Percentiles rank a stretch among this genome's conserved stretches.
These are phyloP conservation scores for Listronotus bonariensis DNA, from an alignment of 1,140 invertebrate genomes.

Conservation along the genomic window DNA sequence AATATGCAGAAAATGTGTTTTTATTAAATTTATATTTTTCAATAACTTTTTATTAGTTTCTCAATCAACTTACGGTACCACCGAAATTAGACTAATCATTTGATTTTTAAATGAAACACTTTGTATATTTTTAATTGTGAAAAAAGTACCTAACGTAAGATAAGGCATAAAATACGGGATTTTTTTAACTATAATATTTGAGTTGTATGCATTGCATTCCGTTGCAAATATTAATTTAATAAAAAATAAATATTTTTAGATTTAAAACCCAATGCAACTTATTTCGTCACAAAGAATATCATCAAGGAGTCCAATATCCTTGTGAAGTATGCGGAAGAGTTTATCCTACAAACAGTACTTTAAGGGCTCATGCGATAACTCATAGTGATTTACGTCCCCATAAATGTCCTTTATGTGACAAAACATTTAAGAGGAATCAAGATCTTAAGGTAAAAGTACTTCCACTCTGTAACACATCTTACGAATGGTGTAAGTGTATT, in stretches of 20 bases:
- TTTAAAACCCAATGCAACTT: constrained; percentile 73
- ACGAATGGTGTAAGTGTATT: too few species aligned
- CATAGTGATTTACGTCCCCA: constrained; percentile 72
- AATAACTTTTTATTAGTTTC: too few species aligned
- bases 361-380: constrained; percentile 72
- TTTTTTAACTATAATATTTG: too few species aligned
- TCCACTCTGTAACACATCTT: too few species aligned
- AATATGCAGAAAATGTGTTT: too few species aligned
- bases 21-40: too few species aligned
- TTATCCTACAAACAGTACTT: constrained; percentile 71
- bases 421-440: constrained; percentile 76
- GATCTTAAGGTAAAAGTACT: constrained; percentile 65
- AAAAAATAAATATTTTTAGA: constrained; percentile 57
- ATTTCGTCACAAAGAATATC: constrained; percentile 68
- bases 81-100: neutral
- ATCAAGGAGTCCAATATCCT: constrained; percentile 66
- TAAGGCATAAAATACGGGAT: too few species aligned
- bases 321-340: constrained; percentile 71
- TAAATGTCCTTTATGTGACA: constrained; percentile 72
- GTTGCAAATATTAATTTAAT: too few species aligned
- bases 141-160: too few species aligned
- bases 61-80: too few species aligned
- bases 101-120: neutral
- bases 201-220: too few species aligned
- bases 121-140: too few species aligned